Percentiles rank a stretch among this genome's conserved stretches.
These are phyloP conservation scores for Notoglanidium macrostoma DNA, from an alignment of 2,797 vertebrate species.

Conservation along the genomic window DNA sequence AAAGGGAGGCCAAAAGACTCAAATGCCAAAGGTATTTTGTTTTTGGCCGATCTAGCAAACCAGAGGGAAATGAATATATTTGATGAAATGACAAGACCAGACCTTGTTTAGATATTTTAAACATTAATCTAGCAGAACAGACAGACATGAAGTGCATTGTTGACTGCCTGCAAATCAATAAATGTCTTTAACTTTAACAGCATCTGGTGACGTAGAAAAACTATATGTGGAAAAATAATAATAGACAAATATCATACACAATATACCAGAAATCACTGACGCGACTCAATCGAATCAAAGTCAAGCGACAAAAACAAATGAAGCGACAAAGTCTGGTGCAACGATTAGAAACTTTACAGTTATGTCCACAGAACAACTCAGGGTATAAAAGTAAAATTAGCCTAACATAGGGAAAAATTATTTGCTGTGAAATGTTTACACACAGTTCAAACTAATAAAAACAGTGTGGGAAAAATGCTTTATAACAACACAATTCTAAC, in stretches of 20 bases:
- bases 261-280: background rate
- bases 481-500: background rate
- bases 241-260: conserved; percentile 5
- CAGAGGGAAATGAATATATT: conserved; percentile 64
- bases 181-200: conserved; percentile 34
- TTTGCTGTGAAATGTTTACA: background rate
- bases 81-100: conserved; percentile 62
- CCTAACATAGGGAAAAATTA: background rate
- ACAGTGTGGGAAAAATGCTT: background rate
- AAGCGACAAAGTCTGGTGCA: background rate
- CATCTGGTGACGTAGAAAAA: conserved; percentile 8
- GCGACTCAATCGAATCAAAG: background rate
- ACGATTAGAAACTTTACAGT: background rate
- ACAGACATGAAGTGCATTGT: conserved; percentile 47
- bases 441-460: background rate
- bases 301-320: too few relatives aligned
- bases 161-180: conserved; percentile 59
- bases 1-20: conserved; percentile 46
- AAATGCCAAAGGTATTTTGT: conserved; percentile 69
- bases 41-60: conserved; percentile 69
- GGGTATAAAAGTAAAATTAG: background rate
- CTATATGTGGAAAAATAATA: conserved; percentile 28
- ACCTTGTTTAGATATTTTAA: conserved; percentile 73
- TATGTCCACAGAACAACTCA: background rate
- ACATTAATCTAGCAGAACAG: conserved; percentile 66